phyloP scores from a whole-genome alignment of 2,888 invertebrate genomes.

The Tuberolachnus salignus region DNA sequence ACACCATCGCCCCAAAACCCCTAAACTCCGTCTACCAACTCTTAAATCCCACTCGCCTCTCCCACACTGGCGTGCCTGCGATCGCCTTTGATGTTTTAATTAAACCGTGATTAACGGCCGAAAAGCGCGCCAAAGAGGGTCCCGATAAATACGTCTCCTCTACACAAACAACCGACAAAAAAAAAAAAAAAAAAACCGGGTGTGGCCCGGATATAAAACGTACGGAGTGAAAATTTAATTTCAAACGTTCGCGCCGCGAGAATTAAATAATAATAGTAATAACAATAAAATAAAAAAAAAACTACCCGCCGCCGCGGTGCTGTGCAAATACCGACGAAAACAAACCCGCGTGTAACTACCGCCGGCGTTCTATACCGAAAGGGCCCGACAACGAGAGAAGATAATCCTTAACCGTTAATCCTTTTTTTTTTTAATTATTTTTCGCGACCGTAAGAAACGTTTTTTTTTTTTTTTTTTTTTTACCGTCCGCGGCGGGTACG shows the following conservation, averaged over 20 bases:
- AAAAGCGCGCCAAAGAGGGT: slow-evolving; percentile 5
- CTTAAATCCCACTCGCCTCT: too few species aligned
- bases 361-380: too few species aligned
- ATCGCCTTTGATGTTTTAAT: slow-evolving; percentile 54
- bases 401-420: slow-evolving; percentile 10
- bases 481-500: neutral
- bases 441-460: neutral
- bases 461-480: neutral
- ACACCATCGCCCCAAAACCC: neutral
- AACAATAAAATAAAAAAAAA: slow-evolving; percentile 1
- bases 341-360: slow-evolving; percentile 20
- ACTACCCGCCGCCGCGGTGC: slow-evolving; percentile 16
- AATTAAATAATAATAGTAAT: slow-evolving; percentile 9
- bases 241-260: neutral
- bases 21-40: too few species aligned
- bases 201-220: too few species aligned
- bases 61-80: too few species aligned
- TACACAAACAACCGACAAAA: slow-evolving; percentile 37
- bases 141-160: neutral
- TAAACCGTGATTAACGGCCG: slow-evolving; percentile 53
- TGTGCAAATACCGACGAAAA: slow-evolving; percentile 51
- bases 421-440: slow-evolving; percentile 20
- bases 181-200: too few species aligned
- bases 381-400: neutral
- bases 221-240: slow-evolving; percentile 52